Evolutionary conservation across 2,888 invertebrate genomes (phyloP), one percentile per base, ranked within the genome.

Genomic region (Lumbricus terrestris): DNA sequence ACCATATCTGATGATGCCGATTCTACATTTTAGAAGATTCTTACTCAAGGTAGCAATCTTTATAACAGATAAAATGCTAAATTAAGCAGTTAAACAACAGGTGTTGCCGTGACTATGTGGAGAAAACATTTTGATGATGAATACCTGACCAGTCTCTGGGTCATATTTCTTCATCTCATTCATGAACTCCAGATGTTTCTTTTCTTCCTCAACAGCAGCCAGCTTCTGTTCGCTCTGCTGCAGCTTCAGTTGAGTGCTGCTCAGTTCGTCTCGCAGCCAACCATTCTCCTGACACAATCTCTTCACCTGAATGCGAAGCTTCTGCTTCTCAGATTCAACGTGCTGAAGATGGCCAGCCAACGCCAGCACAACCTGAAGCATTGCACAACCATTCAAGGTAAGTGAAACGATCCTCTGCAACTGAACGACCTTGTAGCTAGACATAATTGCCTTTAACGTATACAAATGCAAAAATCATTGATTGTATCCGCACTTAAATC

Each of bases 301-400:
- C 88, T 98, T 88, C n/a, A 99, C 99, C 96, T 99, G 99, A 0
- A 99, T 98, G 93, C 99, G 97, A 90, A 99, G 96, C 95, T 99
- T 99, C 95, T 99, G 99, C 95, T 99, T 99, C 95, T 99, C 99
- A 0, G 99, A 99, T 95, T 99, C 99, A 91, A 99, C 94, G 91
- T 95, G 94, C 95, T 99, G 99, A 93, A 99, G 96, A 95, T 99
- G 98, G 92, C 97, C 97, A 88, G 99, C 98, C 85, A 99, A 96
- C 1, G 99, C 98, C 97, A 98, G 97, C 97, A 99, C 98, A 90
- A 98, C 98, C 97, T 98, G 92, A 8, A 92, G 91, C 37, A 83
- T 15, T 40, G 37, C 29, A 47, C 20, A 88, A 88, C 29, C 29
- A 69, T n/a, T 69, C n/a, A 29, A 29, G 29, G n/a, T 11, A 69